These are phyloP conservation scores for Micromesistius poutassou DNA, from an alignment of 2,797 vertebrate species.

Conservation along the genomic window DNA sequence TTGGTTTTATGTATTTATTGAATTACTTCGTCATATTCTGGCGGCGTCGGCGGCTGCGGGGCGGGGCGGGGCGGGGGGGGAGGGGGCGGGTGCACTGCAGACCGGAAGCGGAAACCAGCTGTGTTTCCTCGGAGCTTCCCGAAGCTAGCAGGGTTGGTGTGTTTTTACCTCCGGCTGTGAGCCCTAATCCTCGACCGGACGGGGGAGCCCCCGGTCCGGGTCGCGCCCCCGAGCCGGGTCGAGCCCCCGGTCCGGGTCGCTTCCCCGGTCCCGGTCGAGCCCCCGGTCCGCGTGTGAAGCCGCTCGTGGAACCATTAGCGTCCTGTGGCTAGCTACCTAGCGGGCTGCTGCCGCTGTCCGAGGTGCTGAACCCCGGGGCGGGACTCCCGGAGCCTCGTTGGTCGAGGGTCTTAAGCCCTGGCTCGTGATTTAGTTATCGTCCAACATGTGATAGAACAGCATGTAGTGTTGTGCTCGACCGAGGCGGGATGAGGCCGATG, in stretches of 20 bases:
- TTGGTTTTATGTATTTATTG: too few species aligned
- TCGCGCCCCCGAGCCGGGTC: too few species aligned
- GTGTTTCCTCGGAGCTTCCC: neutral
- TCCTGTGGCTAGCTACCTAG: neutral
- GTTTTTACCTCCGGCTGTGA: neutral
- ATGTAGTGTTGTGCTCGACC: too few species aligned
- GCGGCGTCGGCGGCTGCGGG: too few species aligned
- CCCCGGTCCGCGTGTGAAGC: neutral
- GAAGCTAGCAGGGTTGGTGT: neutral
- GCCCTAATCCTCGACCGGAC: neutral
- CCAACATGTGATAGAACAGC: neutral
- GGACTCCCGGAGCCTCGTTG: too few species aligned
- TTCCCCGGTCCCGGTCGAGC: too few species aligned
- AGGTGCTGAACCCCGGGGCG: neutral
- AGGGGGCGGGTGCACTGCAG: neutral
- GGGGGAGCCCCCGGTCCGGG: too few species aligned
- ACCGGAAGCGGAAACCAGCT: neutral
- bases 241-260: too few species aligned
- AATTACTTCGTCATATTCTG: neutral
- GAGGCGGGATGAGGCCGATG: too few species aligned
- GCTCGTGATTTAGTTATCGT: neutral
- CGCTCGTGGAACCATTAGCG: neutral
- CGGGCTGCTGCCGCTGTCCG: neutral
- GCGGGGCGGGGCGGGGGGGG: too few species aligned
- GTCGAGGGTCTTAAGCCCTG: too few species aligned